These are phyloP conservation scores for Tyrophagus putrescentiae DNA, from an alignment of 1,140 invertebrate species.

Conservation along the genomic window DNA sequence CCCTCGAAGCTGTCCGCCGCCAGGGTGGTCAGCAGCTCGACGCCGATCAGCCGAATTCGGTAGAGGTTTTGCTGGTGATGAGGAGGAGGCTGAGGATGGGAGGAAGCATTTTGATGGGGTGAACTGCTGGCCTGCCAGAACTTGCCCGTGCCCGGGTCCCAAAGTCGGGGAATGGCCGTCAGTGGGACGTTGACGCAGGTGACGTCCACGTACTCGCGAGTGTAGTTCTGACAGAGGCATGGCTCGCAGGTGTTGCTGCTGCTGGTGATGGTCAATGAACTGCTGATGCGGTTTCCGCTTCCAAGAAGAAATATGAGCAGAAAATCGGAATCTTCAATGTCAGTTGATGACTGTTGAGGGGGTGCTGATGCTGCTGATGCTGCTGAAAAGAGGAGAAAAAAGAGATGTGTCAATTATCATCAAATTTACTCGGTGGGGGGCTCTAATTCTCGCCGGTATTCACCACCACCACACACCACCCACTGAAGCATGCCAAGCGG, in stretches of 20 bases:
- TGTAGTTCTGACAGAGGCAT: constrained; percentile 16
- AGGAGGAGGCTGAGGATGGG: too few species aligned
- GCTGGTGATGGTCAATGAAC: too few species aligned
- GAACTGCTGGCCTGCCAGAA: too few species aligned
- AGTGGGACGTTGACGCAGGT: constrained; percentile 47
- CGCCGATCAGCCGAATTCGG: constrained; percentile 33
- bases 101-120: too few species aligned
- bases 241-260: too few species aligned
- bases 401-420: not conserved
- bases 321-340: too few species aligned
- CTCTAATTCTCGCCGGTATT: not conserved
- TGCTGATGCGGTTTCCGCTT: too few species aligned
- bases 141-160: too few species aligned
- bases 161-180: constrained; percentile 36
- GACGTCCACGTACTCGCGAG: constrained; percentile 34
- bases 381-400: too few species aligned
- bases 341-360: too few species aligned
- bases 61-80: constrained; percentile 41
- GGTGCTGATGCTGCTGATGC: too few species aligned
- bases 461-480: not conserved
- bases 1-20: constrained; percentile 38
- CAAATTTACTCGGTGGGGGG: not conserved
- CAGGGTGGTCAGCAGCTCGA: constrained; percentile 39
- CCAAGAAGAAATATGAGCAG: too few species aligned
- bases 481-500: not conserved